Evolutionary conservation across 1,140 invertebrate species (phyloP).

Genomic region (Oedothorax gibbosus): DNA sequence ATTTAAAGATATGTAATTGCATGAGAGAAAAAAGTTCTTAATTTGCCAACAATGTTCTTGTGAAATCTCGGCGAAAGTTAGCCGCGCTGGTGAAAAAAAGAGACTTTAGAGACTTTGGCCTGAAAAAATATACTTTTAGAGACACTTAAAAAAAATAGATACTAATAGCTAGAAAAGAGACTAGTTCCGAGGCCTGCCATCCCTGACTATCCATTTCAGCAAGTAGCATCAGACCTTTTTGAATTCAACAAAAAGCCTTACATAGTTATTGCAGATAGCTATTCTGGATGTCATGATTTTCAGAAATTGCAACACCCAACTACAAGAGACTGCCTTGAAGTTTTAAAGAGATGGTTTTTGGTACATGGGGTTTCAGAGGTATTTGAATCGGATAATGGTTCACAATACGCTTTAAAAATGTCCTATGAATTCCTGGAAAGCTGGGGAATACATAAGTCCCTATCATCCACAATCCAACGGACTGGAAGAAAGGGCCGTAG

Average conservation of each 20-base stretch:
- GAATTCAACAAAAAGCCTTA: neutral
- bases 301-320: neutral
- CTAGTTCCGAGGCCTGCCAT: too few relatives aligned
- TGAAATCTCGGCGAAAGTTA: too few relatives aligned
- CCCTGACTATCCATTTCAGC: slow-evolving; percentile 3
- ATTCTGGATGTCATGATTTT: neutral
- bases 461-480: slow-evolving; percentile 9
- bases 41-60: too few relatives aligned
- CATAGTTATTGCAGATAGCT: slow-evolving; percentile 3
- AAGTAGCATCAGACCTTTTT: slow-evolving; percentile 26
- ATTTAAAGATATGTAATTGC: too few relatives aligned
- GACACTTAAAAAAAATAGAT: too few relatives aligned
- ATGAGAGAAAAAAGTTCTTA: too few relatives aligned
- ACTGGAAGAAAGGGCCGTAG: neutral
- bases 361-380: slow-evolving; percentile 7
- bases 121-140: too few relatives aligned
- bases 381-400: neutral
- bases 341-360: slow-evolving; percentile 2
- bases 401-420: neutral
- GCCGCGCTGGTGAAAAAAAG: too few relatives aligned
- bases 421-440: neutral
- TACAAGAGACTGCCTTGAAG: neutral
- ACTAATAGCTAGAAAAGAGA: too few relatives aligned
- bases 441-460: neutral
- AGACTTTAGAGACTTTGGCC: too few relatives aligned